Evolutionary conservation across 2,797 vertebrate genomes (phyloP).

Genomic region (Phylloscopus collybita): DNA sequence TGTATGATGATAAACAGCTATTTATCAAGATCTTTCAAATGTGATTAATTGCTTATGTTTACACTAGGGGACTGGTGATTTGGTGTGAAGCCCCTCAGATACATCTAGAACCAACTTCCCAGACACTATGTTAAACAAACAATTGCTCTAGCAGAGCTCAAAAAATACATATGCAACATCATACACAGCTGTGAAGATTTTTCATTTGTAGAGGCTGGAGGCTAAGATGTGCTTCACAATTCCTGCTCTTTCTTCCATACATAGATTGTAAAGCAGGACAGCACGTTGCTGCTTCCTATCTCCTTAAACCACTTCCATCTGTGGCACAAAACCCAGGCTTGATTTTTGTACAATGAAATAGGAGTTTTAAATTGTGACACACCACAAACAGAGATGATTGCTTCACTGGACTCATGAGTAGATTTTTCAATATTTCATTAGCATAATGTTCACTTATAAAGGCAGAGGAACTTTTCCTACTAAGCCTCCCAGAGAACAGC

Average conservation of each 20-base stretch:
- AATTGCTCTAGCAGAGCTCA: neutral
- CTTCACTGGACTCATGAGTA: neutral
- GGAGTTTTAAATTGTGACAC: neutral
- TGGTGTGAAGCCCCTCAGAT: neutral
- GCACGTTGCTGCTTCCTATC: neutral
- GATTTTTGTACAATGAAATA: neutral
- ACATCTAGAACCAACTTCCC: accelerated
- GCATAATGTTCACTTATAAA: neutral
- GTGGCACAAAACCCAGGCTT: neutral
- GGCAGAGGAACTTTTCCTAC: neutral
- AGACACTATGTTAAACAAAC: neutral
- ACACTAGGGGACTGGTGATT: neutral
- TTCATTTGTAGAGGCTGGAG: neutral
- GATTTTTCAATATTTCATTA: neutral
- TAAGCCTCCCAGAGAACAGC: neutral
- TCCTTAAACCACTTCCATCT: neutral
- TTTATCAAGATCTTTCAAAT: neutral
- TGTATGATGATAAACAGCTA: neutral
- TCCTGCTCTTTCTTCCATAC: neutral
- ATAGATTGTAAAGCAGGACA: neutral
- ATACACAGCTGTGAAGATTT: neutral
- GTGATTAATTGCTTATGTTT: neutral
- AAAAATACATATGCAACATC: neutral
- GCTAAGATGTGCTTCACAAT: neutral
- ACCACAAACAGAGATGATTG: neutral